Conservation (phyloP, 2,888 invertebrate species). For the Drosophila falleni region DNA sequence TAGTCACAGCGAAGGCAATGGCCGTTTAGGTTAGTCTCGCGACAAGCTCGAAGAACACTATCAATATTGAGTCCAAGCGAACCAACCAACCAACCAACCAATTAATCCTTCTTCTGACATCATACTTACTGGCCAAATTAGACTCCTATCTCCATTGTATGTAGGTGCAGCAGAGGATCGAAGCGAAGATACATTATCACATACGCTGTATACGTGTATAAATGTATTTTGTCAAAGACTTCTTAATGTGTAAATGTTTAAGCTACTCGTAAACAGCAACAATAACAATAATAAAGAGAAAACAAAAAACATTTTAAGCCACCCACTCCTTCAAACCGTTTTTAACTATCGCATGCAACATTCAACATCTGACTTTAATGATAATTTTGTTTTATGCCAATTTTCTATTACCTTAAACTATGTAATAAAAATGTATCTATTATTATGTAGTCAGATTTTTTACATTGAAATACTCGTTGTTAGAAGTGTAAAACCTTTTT, state of each 20-base stretch:
- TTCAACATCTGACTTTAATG: conserved; percentile 25
- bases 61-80: conserved; percentile 36
- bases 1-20: conserved; percentile 50
- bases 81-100: conserved; percentile 20
- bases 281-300: conserved; percentile 23
- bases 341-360: conserved; percentile 62
- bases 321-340: conserved; percentile 36
- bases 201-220: conserved; percentile 71
- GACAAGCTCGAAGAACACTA: conserved; percentile 18
- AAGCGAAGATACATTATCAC: conserved; percentile 52
- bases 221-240: conserved; percentile 75
- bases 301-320: conserved; percentile 29
- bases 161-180: conserved; percentile 38
- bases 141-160: conserved; percentile 49
- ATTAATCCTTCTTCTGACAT: conserved; percentile 22
- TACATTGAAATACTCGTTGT: conserved; percentile 54
- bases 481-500: conserved; percentile 34
- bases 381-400: conserved; percentile 58
- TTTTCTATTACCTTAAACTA: conserved; percentile 40
- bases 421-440: conserved; percentile 30
- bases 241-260: conserved; percentile 74
- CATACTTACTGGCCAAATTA: conserved; percentile 71
- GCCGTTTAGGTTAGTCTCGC: conserved; percentile 29
- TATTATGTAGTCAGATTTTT: conserved; percentile 55
- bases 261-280: conserved; percentile 23